Conservation (phyloP, 2,888 invertebrate species). For the Cryptus armator region DNA sequence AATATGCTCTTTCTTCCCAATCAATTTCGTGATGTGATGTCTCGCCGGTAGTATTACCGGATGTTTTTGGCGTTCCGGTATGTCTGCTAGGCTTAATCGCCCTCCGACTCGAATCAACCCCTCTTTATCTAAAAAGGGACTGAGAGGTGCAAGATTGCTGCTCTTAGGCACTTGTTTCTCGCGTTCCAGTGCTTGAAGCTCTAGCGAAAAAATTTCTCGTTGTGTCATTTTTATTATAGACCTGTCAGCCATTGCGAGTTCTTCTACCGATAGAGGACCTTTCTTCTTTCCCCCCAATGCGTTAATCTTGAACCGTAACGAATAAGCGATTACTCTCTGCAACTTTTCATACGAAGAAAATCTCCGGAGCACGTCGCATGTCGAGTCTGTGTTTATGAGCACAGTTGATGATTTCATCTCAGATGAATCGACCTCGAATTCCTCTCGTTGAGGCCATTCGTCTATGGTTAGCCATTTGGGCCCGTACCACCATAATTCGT, state of each 20-base stretch:
- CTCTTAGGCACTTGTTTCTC: constrained; percentile 14
- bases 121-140: constrained; percentile 49
- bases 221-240: constrained; percentile 55
- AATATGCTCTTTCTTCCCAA: constrained; percentile 67
- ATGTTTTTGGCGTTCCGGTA: constrained; percentile 45
- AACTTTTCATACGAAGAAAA: constrained; percentile 46
- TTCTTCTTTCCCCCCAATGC: not conserved
- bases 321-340: constrained; percentile 49
- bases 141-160: constrained; percentile 48
- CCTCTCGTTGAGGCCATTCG: constrained; percentile 17
- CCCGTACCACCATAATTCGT: constrained; percentile 52
- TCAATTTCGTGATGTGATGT: constrained; percentile 59
- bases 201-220: constrained; percentile 38
- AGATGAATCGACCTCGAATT: constrained; percentile 7
- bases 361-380: constrained; percentile 3
- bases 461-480: constrained; percentile 55
- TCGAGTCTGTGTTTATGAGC: not conserved
- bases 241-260: constrained; percentile 54
- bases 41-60: constrained; percentile 51
- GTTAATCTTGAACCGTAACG: not conserved
- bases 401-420: constrained; percentile 12
- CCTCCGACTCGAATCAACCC: constrained; percentile 61
- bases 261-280: constrained; percentile 38
- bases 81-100: constrained; percentile 45
- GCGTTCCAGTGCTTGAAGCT: constrained; percentile 21